Evolutionary conservation across 2,888 invertebrate species (phyloP).

Genomic region (Erannis defoliaria): DNA sequence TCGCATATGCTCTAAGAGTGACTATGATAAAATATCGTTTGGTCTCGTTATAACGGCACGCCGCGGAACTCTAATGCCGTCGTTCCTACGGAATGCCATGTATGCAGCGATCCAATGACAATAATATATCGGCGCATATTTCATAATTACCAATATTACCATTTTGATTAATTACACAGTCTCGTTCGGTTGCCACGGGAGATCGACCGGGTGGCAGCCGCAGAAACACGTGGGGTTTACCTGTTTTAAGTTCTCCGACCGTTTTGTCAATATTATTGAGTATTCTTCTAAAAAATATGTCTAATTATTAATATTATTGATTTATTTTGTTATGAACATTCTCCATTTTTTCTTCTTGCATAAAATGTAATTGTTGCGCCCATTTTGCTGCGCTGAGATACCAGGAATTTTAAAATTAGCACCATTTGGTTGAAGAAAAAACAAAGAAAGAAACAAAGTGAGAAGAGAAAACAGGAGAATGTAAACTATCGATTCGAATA

Average conservation of each 20-base stretch:
- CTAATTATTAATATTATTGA: neutral
- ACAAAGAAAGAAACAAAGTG: too few relatives aligned
- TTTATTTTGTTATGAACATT: neutral
- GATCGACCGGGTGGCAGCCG: conserved; percentile 57
- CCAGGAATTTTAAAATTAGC: too few relatives aligned
- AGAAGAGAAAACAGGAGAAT: too few relatives aligned
- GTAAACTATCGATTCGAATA: too few relatives aligned
- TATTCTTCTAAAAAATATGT: neutral
- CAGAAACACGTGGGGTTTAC: conserved; percentile 24
- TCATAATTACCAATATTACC: conserved; percentile 67
- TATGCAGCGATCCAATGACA: conserved; percentile 60
- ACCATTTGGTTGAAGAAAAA: too few relatives aligned
- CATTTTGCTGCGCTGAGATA: too few relatives aligned
- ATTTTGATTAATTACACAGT: conserved; percentile 52
- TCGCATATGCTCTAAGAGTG: too few relatives aligned
- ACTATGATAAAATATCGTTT: neutral
- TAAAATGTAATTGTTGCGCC: too few relatives aligned
- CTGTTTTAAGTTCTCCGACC: neutral
- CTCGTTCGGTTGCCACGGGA: conserved; percentile 53
- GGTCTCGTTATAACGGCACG: conserved; percentile 1
- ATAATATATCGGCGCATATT: conserved; percentile 77
- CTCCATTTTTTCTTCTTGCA: neutral
- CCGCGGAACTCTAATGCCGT: conserved; percentile 41
- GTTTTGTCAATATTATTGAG: neutral
- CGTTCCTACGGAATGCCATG: conserved; percentile 60